Base-by-base conservation (phyloP, 2,113 vertebrate species). In the Haplochromis burtoni region DNA sequence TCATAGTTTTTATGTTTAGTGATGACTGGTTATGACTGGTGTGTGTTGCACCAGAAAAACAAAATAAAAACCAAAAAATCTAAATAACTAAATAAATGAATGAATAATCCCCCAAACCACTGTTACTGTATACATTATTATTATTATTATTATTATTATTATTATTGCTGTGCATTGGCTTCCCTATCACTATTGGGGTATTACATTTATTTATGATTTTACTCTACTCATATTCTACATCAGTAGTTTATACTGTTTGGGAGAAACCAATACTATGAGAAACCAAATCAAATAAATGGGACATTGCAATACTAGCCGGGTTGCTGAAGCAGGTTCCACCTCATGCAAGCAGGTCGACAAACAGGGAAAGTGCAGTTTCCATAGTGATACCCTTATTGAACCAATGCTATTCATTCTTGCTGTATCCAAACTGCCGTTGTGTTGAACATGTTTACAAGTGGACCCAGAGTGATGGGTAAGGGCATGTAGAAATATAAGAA, bases 311-410 rank as follows among this genome's bases (percentile, higher is more conserved):
- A 88, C 86, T 84, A 86, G 55, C 55, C 24, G 10, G 35, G n/a
- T 86, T 82, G 84, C 86, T 88, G 71, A 92, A 47, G 89, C 83
- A 61, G 59, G 6, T 45, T 71, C 29, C 45, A 49, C 26, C 26
- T 78, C 26, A 78, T 78, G 71, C 71, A 47, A 82, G 63, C 7
- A 14, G 66, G 49, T 79, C 81, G 8, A 19, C 57, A 68, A 33
- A 86, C 13, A 66, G 40, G 21, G n/a, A 33, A 76, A 83, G 49
- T 26, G 19, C 59, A 14, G 87, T 93, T 91, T 87, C 90, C 91
- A 91, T 89, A 84, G 89, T 71, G 80, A 91, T 82, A 76, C n/a
- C 24, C 38, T 29, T 16, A 31, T 10, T 12, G 7, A 53, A 68
- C 33, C 45, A 80, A 17, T 79, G 54, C 24, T 88, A 29, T 81